Conservation (phyloP, 92 coral and sea anemone species). For the Paramuricea clavata region DNA sequence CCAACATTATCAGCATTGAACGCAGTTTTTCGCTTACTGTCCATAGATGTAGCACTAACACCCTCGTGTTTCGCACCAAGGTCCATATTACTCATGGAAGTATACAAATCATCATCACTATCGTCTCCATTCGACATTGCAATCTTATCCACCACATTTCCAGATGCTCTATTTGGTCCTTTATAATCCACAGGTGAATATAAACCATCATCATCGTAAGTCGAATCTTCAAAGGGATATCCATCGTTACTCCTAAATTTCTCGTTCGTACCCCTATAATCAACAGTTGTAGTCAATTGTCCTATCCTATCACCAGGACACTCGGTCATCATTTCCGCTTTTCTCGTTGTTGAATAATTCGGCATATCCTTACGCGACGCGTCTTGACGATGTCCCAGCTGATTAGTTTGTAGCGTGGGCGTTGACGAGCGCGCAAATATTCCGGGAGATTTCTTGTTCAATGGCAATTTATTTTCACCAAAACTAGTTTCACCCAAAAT, state of each 20-base stretch:
- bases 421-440: not conserved
- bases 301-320: not conserved
- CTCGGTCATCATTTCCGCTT: not conserved
- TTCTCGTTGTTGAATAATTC: not conserved
- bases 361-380: not conserved
- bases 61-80: not conserved
- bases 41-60: not conserved
- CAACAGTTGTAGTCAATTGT: not conserved
- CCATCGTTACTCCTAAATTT: not conserved
- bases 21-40: not conserved
- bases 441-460: not conserved
- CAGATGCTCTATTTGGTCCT: not conserved
- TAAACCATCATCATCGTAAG: constrained; percentile 19
- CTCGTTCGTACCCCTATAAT: not conserved
- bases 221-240: not conserved
- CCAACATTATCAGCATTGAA: not conserved
- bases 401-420: not conserved
- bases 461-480: too few relatives aligned
- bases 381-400: not conserved
- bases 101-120: not conserved
- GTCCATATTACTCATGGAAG: not conserved
- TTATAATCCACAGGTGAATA: constrained; percentile 13
- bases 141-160: not conserved
- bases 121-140: not conserved
- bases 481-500: too few relatives aligned